Percentiles rank a stretch among this genome's conserved stretches.
phyloP scores from a whole-genome alignment of 2,797 vertebrate genomes.

The Mus spretus region DNA sequence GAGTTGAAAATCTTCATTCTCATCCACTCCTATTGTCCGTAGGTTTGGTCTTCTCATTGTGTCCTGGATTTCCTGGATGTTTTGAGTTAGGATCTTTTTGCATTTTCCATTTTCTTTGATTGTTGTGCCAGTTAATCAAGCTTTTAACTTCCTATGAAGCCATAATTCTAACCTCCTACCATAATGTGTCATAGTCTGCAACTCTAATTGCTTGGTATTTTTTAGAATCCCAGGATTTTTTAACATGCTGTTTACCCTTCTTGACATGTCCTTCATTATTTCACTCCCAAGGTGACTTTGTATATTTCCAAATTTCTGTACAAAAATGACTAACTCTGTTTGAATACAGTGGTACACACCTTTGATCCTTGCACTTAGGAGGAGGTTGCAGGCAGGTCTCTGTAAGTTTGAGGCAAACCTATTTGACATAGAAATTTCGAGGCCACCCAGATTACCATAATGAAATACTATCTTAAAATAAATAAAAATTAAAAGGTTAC shows the following conservation, averaged over 20 bases:
- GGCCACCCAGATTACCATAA: not conserved
- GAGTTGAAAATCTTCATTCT: no score
- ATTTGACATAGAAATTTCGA: no score
- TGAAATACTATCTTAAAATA: not conserved
- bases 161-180: not conserved
- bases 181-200: not conserved
- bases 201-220: not conserved
- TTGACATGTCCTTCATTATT: not conserved
- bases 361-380: not conserved
- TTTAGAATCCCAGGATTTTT: not conserved
- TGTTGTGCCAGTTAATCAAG: no score
- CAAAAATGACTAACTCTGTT: not conserved
- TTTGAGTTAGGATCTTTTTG: no score
- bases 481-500: not conserved
- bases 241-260: not conserved
- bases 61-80: no score
- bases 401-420: not conserved
- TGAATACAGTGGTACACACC: no score
- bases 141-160: not conserved
- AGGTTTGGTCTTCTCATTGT: no score
- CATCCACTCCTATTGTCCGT: no score
- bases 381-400: not conserved
- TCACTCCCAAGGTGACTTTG: not conserved
- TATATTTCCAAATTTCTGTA: not conserved
- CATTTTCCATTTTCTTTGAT: no score